Evolutionary conservation across 2,888 invertebrate genomes (phyloP), one percentile per base, ranked within the genome.

Genomic region (Nineta flava): DNA sequence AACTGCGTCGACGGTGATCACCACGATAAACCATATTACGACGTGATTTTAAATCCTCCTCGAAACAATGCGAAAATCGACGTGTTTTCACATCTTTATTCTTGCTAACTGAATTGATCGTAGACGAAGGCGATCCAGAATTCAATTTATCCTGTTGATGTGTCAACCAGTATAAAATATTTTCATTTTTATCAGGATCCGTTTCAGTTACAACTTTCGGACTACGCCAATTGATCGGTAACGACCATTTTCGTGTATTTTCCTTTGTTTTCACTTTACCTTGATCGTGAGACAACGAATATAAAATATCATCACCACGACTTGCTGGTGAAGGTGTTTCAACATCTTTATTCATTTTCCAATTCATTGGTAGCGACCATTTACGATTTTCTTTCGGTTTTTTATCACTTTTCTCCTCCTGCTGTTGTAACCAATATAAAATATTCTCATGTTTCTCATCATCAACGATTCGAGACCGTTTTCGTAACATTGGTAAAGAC

Each of bases 401-500:
- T 26, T 48, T 35, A 13, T 48, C 17, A 26, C 19, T 35, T 12
- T 17, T 17, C 7, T 41, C 12, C 12, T 48, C 26, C n/a, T 48
- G 48, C 9, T 49, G 49, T 45, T 49, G 49, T 9, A 49, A 19
- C 49, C 49, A 49, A 35, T 49, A 49, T 12, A 49, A 19, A 35
- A 49, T 49, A 15, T 49, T 49, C 17, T 49, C 49, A 21, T 49
- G 44, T 35, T 50, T 49, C 16, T 51, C 50, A n/a, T 53, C 49
- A 21, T 49, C 46, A 9, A 44, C 26, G 50, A 12, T 51, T 44
- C 16, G 51, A 49, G 21, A 51, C 46, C 19, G 51, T 47, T n/a
- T 54, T 54, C n/a, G 55, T 59, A 54, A 64, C 65, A 32, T 67
- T 61, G 44, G 66, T 66, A 53, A 58, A 62, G 34, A 68, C 59